Conservation (phyloP, 1,140 invertebrate species). For the Anthonomus grandis region DNA sequence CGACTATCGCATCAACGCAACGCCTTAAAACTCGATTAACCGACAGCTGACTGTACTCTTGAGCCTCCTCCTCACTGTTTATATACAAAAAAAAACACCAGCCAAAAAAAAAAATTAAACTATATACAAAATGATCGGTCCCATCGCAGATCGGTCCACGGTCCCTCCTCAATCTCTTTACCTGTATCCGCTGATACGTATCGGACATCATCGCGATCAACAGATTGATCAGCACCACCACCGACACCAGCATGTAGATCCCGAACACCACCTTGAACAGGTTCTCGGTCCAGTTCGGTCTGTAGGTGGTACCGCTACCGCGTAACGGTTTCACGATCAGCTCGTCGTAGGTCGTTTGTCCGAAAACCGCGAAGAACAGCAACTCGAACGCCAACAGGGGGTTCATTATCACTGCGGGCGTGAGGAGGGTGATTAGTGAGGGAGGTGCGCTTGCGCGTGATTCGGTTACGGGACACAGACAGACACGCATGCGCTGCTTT, state of each 20-base stretch:
- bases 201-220: slow-evolving; percentile 99
- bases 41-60: too few relatives aligned
- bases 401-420: slow-evolving; percentile 81
- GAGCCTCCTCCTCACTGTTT: too few relatives aligned
- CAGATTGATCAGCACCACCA: slow-evolving; percentile 96
- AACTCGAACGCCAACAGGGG: slow-evolving; percentile 91
- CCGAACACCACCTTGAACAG: slow-evolving; percentile 88
- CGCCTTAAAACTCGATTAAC: too few relatives aligned
- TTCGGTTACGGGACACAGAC: too few relatives aligned
- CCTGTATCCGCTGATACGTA: slow-evolving; percentile 97
- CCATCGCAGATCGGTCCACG: too few relatives aligned
- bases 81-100: too few relatives aligned
- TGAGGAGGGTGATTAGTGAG: background rate
- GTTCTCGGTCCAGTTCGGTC: slow-evolving; percentile 73
- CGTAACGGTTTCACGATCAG: slow-evolving; percentile 60
- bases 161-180: too few relatives aligned
- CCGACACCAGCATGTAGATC: slow-evolving; percentile 95
- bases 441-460: too few relatives aligned
- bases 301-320: slow-evolving; percentile 27
- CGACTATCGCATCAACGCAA: too few relatives aligned
- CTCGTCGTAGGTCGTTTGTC: slow-evolving; percentile 86
- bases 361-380: slow-evolving; percentile 97
- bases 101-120: too few relatives aligned
- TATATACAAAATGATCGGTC: too few relatives aligned
- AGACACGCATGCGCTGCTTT: too few relatives aligned